phyloP scores from a whole-genome alignment of 1,140 invertebrate genomes.

The Gryon sp. region DNA sequence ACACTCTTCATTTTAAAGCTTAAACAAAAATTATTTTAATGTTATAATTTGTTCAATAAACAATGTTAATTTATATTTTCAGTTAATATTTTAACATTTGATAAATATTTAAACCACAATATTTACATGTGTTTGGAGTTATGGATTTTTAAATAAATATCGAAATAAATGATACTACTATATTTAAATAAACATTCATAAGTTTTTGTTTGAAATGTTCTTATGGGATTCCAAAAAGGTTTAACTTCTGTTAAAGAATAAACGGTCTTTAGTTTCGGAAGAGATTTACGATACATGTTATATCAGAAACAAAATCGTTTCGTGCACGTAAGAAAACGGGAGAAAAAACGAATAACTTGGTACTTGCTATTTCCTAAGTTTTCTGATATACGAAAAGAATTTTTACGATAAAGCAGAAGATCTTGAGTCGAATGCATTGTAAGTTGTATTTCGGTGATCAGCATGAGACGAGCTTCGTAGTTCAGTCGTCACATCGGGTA shows the following conservation, averaged over 20 bases:
- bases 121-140: no score
- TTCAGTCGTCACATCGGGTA: slow-evolving; percentile 59
- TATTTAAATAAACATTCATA: no score
- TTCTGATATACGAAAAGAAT: slow-evolving; percentile 47
- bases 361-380: slow-evolving; percentile 54
- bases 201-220: no score
- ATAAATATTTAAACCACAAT: no score
- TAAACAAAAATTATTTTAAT: no score
- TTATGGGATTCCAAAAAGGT: no score
- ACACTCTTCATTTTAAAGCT: no score
- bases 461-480: slow-evolving; percentile 55
- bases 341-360: slow-evolving; percentile 49
- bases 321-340: slow-evolving; percentile 25
- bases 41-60: no score
- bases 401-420: slow-evolving; percentile 50
- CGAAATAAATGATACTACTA: no score
- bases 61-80: no score
- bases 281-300: slow-evolving; percentile 38
- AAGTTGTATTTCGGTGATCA: slow-evolving; percentile 56
- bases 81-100: no score
- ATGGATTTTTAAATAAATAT: no score
- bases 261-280: slow-evolving; percentile 28
- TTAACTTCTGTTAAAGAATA: slow-evolving; percentile 29
- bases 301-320: slow-evolving; percentile 49
- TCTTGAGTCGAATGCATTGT: slow-evolving; percentile 52